phyloP scores from a whole-genome alignment of 2,888 invertebrate species.

The Aromia moschata region DNA sequence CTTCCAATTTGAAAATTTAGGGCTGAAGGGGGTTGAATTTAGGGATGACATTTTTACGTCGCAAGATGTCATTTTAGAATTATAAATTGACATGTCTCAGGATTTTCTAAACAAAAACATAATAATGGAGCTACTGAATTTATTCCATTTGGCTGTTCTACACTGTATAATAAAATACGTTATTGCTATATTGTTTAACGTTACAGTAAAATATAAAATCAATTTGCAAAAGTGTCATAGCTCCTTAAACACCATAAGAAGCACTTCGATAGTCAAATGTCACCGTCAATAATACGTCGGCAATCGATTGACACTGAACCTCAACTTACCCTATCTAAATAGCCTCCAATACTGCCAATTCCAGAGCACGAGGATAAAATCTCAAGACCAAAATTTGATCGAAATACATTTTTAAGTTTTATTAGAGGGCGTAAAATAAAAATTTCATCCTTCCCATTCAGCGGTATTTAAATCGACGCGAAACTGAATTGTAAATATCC shows the following conservation, averaged over 20 bases:
- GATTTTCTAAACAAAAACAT: no score
- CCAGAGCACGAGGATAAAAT: neutral
- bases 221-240: neutral
- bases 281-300: neutral
- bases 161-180: no score
- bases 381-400: constrained; percentile 27
- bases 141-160: no score
- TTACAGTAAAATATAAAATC: neutral
- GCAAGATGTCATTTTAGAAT: no score
- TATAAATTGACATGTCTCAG: no score
- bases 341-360: neutral
- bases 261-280: neutral
- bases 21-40: no score
- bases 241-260: neutral
- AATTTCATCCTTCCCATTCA: constrained; percentile 36
- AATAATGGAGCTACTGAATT: no score
- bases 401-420: constrained; percentile 37
- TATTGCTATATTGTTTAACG: neutral
- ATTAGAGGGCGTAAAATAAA: constrained; percentile 32
- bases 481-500: constrained; percentile 36
- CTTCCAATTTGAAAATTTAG: no score
- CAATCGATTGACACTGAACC: neutral
- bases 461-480: constrained; percentile 29
- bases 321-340: neutral
- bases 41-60: no score